Evolutionary conservation across 2,113 vertebrate genomes (phyloP).

Genomic region (Misgurnus anguillicaudatus): DNA sequence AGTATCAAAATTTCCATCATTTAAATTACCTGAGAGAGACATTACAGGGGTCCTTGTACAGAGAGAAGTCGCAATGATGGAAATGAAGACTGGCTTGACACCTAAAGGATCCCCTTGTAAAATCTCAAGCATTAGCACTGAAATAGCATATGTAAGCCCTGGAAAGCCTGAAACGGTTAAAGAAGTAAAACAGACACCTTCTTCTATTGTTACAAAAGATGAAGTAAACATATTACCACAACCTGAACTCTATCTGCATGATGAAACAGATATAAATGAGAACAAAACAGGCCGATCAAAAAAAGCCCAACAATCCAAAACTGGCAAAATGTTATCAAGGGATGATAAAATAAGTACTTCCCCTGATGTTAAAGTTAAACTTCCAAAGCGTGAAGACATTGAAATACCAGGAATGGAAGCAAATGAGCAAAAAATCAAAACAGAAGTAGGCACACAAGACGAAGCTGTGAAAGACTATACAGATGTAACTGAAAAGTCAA

Average conservation of each 20-base stretch:
- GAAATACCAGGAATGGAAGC: slow-evolving; percentile 63
- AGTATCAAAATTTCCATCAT: slow-evolving; percentile 74
- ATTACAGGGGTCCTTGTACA: slow-evolving; percentile 68
- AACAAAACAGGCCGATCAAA: slow-evolving; percentile 50
- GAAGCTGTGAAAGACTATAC: not conserved
- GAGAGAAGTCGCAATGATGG: slow-evolving; percentile 73
- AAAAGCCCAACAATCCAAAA: slow-evolving; percentile 32
- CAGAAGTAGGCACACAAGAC: slow-evolving; percentile 19
- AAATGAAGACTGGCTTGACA: slow-evolving; percentile 70
- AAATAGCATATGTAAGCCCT: slow-evolving; percentile 22
- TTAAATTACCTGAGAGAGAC: slow-evolving; percentile 73
- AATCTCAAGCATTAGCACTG: slow-evolving; percentile 62
- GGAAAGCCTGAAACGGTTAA: slow-evolving; percentile 43
- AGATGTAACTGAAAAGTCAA: slow-evolving; percentile 6
- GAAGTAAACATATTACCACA: slow-evolving; percentile 61
- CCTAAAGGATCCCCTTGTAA: slow-evolving; percentile 64
- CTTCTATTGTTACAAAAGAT: slow-evolving; percentile 54
- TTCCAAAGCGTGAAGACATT: slow-evolving; percentile 59
- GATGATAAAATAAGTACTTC: slow-evolving; percentile 21
- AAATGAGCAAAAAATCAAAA: slow-evolving; percentile 45
- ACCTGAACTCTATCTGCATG: slow-evolving; percentile 50
- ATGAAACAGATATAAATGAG: slow-evolving; percentile 56
- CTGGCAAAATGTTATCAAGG: slow-evolving; percentile 6
- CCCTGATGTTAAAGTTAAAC: slow-evolving; percentile 48
- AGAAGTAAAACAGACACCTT: slow-evolving; percentile 40